Evolutionary conservation across 1,140 invertebrate species (phyloP).

Genomic region (Gyrodactylus bullatarudis): DNA sequence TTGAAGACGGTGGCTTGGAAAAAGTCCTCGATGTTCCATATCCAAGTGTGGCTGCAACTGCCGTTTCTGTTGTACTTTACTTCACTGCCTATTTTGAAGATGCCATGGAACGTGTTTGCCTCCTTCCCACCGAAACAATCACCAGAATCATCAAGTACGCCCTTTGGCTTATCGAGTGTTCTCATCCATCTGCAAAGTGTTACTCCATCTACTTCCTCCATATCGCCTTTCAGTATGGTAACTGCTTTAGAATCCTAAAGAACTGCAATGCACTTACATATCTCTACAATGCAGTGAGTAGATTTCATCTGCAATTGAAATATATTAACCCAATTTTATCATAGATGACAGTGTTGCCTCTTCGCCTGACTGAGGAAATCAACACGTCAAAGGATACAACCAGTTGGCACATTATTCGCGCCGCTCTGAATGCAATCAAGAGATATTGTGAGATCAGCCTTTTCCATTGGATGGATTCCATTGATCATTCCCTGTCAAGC

Average conservation of each 20-base stretch:
- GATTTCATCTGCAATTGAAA: not conserved
- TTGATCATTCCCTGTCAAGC: not conserved
- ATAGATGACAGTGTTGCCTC: not conserved
- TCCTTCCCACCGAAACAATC: conserved; percentile 39
- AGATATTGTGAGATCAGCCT: not conserved
- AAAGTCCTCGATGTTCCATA: conserved; percentile 46
- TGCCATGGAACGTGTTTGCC: conserved; percentile 63
- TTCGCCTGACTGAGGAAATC: not conserved
- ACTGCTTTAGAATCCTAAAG: conserved; percentile 66
- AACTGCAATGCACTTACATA: conserved; percentile 54
- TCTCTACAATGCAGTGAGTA: conserved; percentile 48
- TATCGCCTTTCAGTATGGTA: conserved; percentile 52
- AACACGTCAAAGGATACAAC: not conserved
- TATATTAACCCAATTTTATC: not conserved
- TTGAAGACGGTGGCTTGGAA: not conserved
- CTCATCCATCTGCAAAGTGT: conserved; percentile 66
- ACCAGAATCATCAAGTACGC: conserved; percentile 45
- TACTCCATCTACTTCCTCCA: conserved; percentile 28
- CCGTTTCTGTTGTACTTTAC: conserved; percentile 71
- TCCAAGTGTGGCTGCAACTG: conserved; percentile 65
- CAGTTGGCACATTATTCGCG: not conserved
- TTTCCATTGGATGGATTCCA: not conserved
- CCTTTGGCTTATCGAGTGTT: conserved; percentile 65
- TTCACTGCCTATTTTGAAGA: conserved; percentile 85
- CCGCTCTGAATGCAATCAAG: not conserved